Base-by-base conservation (phyloP, 1,140 invertebrate genomes). In the Aphaenogaster floridana region DNA sequence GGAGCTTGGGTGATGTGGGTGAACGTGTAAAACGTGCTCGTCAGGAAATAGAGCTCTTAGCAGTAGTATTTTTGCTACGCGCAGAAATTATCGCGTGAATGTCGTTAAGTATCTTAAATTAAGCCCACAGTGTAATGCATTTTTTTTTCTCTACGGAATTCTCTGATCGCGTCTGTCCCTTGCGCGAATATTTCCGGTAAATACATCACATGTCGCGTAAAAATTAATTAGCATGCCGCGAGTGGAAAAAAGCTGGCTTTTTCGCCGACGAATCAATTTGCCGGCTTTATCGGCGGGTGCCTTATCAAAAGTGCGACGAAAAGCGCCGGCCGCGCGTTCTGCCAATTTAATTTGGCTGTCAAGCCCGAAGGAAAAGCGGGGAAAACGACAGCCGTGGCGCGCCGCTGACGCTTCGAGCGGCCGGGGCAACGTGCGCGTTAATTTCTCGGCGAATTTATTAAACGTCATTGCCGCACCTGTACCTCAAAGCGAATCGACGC, bases 361-460 rank as follows among this genome's bases (percentile, higher is more conserved):
- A 74, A 74, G 45, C 69, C 17, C 69, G 69, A 48, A 84, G 71
- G 80, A 61, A 61, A 76, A 84, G 42, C 9, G 5, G 39, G 52
- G 34, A 36, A 45, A 48, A 48, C 52, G 69, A 72, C 80, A 57
- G 69, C 54, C 69, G 54, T 48, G 69, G 69, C 54, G 80, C 80
- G 80, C 54, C 54, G 42, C 80, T 76, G 72, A 52, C 52, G 15
- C 69, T 78, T 48, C 72, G 21, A 77, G 66, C 50, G 42, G 61
- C 52, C 17, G 39, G 28, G 28, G 45, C 21, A 68, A 50, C 78
- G 63, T 5, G 64, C 36, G 21, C 57, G 52, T 69, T 89, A 91
- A 92, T 92, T 92, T 87, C 88, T 89, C 86, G 84, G 68, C 83
- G 91, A 91, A 89, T 91, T 93, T 91, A 87, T 93, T 92, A 91